Conservation (phyloP, 1,140 invertebrate species). For the Orussus abietinus region DNA sequence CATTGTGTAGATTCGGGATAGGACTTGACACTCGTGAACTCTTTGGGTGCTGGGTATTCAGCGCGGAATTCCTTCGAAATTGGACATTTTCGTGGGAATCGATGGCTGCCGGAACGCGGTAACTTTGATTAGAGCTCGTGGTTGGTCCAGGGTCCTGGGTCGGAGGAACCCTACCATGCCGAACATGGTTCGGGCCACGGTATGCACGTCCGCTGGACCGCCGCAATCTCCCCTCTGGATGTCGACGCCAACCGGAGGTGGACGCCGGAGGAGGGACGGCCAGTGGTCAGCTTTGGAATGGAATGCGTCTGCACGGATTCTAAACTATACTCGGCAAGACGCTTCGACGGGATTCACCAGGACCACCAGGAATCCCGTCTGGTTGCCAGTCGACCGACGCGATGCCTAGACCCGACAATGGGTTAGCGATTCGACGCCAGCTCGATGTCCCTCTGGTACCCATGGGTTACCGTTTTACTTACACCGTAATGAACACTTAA, state of each 20-base stretch:
- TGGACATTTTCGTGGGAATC: too few relatives aligned
- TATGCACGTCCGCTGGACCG: slow-evolving; percentile 41
- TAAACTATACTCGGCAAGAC: slow-evolving; percentile 30
- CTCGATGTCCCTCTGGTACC: too few relatives aligned
- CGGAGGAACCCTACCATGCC: slow-evolving; percentile 21
- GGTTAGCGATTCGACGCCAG: too few relatives aligned
- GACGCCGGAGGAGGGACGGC: slow-evolving; percentile 34
- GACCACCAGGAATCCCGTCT: slow-evolving; percentile 39
- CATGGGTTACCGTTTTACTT: too few relatives aligned
- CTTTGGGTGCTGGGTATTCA: too few relatives aligned
- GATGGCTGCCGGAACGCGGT: too few relatives aligned
- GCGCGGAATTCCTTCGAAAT: too few relatives aligned
- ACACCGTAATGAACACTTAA: too few relatives aligned
- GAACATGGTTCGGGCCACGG: slow-evolving; percentile 27
- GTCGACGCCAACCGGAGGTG: slow-evolving; percentile 21
- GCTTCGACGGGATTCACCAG: slow-evolving; percentile 19
- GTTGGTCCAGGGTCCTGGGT: slow-evolving; percentile 30
- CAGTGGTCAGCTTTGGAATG: slow-evolving; percentile 37
- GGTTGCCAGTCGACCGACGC: too few relatives aligned
- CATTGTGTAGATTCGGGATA: too few relatives aligned
- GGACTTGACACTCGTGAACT: too few relatives aligned
- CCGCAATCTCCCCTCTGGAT: slow-evolving; percentile 42
- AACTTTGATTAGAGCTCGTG: slow-evolving; percentile 38
- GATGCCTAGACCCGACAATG: too few relatives aligned
- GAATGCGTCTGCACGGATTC: slow-evolving; percentile 50